phyloP scores from a whole-genome alignment of 2,888 invertebrate species.

The Trachelus stipa region DNA sequence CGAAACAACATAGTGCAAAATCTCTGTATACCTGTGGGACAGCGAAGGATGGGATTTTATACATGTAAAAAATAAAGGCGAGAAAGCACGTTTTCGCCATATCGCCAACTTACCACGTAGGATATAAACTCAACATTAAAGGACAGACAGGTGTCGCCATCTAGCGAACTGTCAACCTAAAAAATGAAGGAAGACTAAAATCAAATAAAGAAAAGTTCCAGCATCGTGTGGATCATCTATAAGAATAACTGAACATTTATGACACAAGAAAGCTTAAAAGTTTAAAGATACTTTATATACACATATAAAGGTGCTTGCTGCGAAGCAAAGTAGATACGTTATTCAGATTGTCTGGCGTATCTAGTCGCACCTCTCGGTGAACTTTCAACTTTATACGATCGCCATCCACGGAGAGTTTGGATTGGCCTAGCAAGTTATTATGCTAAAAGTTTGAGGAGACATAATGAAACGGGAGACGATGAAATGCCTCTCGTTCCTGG shows the following conservation, averaged over 20 bases:
- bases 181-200: not conserved
- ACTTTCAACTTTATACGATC: conserved; percentile 16
- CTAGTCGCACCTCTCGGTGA: not conserved
- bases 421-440: conserved; percentile 32
- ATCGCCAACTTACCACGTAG: not conserved
- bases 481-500: not conserved
- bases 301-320: not conserved
- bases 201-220: not conserved
- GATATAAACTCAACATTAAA: not conserved
- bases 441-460: conserved; percentile 30
- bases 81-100: not conserved
- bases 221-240: not conserved
- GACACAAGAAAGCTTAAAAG: not conserved
- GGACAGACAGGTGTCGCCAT: not conserved
- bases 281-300: not conserved
- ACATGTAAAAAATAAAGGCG: not conserved
- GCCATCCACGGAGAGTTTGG: conserved; percentile 12
- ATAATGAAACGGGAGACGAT: conserved; percentile 7
- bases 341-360: not conserved
- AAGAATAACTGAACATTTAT: not conserved
- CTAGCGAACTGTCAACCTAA: not conserved
- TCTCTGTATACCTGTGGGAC: not conserved
- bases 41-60: not conserved
- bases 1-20: not conserved
- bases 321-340: not conserved